Base-by-base conservation (phyloP, 1,140 invertebrate genomes). In the Diorhabda sublineata region DNA sequence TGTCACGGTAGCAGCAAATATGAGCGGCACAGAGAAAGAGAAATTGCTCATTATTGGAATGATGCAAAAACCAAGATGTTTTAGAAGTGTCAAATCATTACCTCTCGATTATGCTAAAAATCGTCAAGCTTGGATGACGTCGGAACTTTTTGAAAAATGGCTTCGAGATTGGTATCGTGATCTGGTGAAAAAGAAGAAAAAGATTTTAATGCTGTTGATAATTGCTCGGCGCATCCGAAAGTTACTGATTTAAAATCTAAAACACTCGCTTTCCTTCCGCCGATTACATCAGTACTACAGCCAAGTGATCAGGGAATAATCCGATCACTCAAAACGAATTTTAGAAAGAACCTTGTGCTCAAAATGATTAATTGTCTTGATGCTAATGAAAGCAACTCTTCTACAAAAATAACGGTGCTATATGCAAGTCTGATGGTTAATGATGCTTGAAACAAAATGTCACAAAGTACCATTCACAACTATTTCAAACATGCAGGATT, bases 121-220 rank as follows among this genome's bases (percentile, higher is more conserved):
- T 69, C 76, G 71, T 43, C 83, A 78, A 70, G 76, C 81, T 5
- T 84, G 82, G 82, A 84, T 84, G 80, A 82, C 77, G 2, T 61
- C 63, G n/a, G 67, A 72, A 42, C 63, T 73, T 69, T 73, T 73
- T 66, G 11, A 43, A 58, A 61, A 63, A 66, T 45, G 67, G 42
- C 47, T 71, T 41, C 59, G 4, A 9, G 3, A 57, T 44, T 76
- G 73, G 71, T 65, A 74, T 65, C n/a, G 7, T 43, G 71, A 71
- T 63, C 45, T 74, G 42, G 26, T 43, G 4, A 47, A 56, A 7
- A 45, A 67, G 58, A 64, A 70, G 7, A 7, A 58, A 63, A 72
- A 73, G 69, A 74, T 73, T 41, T 59, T 71, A 56, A 45, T 70
- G 11, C 58, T 74, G 64, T 75, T 41, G 73, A 75, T 57, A 73